These are phyloP conservation scores for Tenthredo distinguenda DNA, from an alignment of 2,888 invertebrate species.

Conservation along the genomic window DNA sequence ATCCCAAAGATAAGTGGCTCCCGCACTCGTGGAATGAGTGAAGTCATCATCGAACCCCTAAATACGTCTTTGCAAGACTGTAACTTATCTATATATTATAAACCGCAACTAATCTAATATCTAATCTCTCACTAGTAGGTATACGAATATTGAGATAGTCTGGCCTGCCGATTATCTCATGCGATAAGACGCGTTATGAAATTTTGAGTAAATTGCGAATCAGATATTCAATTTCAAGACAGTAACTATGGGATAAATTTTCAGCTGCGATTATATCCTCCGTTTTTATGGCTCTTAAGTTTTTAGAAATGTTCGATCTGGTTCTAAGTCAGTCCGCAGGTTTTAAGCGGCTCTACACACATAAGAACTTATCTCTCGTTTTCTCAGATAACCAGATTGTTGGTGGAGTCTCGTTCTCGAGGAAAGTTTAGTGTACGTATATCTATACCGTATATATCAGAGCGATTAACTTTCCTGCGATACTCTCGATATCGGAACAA, in stretches of 20 bases:
- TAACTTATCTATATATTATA: background rate
- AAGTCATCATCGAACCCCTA: background rate
- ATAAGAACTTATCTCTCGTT: background rate
- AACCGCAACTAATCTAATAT: background rate
- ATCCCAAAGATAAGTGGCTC: background rate
- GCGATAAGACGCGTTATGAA: background rate
- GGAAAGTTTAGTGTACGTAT: background rate
- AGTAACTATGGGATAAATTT: background rate
- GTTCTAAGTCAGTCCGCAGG: background rate
- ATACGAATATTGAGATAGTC: background rate
- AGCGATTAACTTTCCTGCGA: constrained; percentile 42
- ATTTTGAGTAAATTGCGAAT: background rate
- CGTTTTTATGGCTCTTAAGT: too few species aligned
- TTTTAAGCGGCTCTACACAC: background rate
- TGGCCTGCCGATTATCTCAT: background rate
- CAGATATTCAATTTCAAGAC: background rate
- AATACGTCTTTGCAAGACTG: too few species aligned
- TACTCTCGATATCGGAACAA: constrained; percentile 49
- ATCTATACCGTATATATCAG: background rate
- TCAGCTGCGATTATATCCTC: background rate
- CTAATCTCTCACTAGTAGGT: background rate
- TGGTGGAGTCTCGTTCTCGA: background rate
- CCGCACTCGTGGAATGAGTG: background rate
- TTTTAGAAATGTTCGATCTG: too few species aligned
- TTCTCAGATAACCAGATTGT: background rate